Conservation (phyloP, 2,888 invertebrate species). For the Drosophila atroscutellata region DNA sequence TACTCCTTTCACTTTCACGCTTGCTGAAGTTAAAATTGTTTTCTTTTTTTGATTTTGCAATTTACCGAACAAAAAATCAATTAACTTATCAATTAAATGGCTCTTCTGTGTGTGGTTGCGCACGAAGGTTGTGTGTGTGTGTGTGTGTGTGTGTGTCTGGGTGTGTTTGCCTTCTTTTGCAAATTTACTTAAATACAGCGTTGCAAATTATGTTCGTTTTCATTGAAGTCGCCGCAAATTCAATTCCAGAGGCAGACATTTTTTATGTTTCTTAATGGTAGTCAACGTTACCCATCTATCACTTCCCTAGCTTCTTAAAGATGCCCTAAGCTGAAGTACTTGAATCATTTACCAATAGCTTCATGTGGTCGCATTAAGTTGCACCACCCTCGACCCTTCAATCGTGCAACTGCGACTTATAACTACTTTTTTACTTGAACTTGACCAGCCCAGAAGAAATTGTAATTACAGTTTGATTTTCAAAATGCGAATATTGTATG, state of each 20-base stretch:
- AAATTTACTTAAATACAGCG: constrained; percentile 56
- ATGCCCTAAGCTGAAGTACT: constrained; percentile 47
- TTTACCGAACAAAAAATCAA: constrained; percentile 60
- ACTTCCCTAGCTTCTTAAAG: neutral
- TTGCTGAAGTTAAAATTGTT: constrained; percentile 39
- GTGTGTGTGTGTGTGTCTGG: neutral
- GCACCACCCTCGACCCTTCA: constrained; percentile 1
- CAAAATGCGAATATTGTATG: constrained; percentile 14
- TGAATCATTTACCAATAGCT: constrained; percentile 63
- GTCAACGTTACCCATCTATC: too few relatives aligned
- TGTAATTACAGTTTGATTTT: constrained; percentile 47
- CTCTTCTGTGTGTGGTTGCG: constrained; percentile 6
- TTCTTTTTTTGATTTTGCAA: constrained; percentile 27
- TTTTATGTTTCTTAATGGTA: constrained; percentile 4
- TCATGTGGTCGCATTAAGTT: constrained; percentile 42
- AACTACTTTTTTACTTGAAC: constrained; percentile 68
- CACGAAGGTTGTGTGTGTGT: neutral
- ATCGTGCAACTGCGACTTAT: constrained; percentile 51
- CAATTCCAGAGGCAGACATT: constrained; percentile 19
- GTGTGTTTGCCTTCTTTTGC: constrained; percentile 2
- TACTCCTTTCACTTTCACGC: neutral
- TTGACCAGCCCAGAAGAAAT: constrained; percentile 48
- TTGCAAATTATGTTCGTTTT: constrained; percentile 64
- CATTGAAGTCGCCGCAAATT: constrained; percentile 36
- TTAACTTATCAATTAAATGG: constrained; percentile 68